A percentile compares a stretch with the other conserved stretches of the same genome.
Conservation (phyloP, 2,113 vertebrate species). For the Callithrix jacchus region DNA sequence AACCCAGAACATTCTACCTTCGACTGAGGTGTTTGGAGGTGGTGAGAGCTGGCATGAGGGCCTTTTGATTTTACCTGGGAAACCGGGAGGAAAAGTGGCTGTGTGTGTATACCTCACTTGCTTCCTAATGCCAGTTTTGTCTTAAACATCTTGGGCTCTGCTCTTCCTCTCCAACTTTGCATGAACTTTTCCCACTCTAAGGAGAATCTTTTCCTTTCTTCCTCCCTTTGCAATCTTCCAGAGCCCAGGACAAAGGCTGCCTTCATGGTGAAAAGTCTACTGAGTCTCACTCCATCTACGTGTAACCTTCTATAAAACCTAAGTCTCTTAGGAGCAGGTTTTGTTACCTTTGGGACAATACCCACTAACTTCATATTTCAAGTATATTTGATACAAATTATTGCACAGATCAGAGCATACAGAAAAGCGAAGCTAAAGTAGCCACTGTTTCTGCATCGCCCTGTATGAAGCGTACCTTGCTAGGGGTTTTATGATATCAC, state of each 20-base stretch:
- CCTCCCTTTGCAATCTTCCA: too few relatives aligned
- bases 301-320: fast-evolving
- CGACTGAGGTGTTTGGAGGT: fast-evolving
- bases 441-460: background rate
- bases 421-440: background rate
- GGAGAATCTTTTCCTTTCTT: too few relatives aligned
- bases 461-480: fast-evolving
- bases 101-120: fast-evolving
- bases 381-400: background rate
- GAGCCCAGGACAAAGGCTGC: background rate
- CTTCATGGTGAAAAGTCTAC: background rate
- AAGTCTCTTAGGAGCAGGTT: background rate
- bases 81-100: background rate
- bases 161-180: fast-evolving
- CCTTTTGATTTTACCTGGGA: background rate
- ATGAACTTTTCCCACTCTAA: fast-evolving
- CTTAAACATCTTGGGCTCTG: background rate
- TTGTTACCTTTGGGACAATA: background rate
- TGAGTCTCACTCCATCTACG: background rate
- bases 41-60: fast-evolving
- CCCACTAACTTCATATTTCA: fast-evolving
- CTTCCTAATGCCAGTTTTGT: fast-evolving
- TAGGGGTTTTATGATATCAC: fast-evolving
- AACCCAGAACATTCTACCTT: fast-evolving
- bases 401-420: fast-evolving